These are phyloP conservation scores for Phalanger gymnotis DNA, from an alignment of 2,797 vertebrate species.

Conservation along the genomic window DNA sequence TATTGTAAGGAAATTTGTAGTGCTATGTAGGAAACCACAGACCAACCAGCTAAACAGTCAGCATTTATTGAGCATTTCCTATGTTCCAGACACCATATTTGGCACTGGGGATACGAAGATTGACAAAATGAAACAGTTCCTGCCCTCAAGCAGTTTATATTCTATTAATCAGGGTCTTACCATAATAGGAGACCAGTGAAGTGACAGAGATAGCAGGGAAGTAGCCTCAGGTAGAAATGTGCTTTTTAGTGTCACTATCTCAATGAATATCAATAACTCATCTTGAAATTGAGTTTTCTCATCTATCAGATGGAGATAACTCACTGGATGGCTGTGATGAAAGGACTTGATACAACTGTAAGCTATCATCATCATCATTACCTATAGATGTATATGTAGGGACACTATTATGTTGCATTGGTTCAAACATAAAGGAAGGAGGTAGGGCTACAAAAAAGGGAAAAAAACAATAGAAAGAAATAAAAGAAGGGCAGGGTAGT, in stretches of 20 bases:
- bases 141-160: background rate
- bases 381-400: background rate
- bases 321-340: background rate
- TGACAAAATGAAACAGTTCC: background rate
- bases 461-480: background rate
- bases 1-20: conserved; percentile 17
- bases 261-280: background rate
- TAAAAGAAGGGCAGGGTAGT: background rate
- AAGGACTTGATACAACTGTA: background rate
- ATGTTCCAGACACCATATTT: background rate
- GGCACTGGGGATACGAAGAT: background rate
- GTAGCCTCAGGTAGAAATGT: background rate
- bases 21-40: conserved; percentile 43
- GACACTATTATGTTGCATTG: background rate
- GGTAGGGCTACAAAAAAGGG: background rate
- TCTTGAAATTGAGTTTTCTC: background rate
- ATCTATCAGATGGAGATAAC: background rate
- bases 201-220: background rate
- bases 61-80: background rate
- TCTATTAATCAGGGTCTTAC: background rate
- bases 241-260: background rate
- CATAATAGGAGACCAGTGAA: background rate
- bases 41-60: background rate
- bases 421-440: background rate
- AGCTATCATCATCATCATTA: background rate